A percentile compares a stretch with the other conserved stretches of the same genome.
Evolutionary conservation across 2,113 vertebrate genomes (phyloP).

Genomic region (Maylandia zebra): DNA sequence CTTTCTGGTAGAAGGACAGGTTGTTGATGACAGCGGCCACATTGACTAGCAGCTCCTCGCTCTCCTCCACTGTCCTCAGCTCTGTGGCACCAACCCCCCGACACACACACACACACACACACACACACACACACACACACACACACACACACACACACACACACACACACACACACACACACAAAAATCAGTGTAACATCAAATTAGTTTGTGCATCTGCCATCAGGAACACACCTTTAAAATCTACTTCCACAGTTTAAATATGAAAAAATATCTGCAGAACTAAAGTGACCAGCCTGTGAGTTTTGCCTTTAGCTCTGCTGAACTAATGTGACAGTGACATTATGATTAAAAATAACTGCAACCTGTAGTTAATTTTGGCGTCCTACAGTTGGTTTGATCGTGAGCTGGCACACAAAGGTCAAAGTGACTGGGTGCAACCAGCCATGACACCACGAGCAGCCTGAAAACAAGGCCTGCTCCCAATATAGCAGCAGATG

Average conservation of each 20-base stretch:
- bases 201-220: background rate
- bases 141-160: too few relatives aligned
- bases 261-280: background rate
- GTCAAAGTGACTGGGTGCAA: conserved; percentile 14
- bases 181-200: background rate
- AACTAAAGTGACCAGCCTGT: background rate
- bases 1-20: conserved; percentile 84
- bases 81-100: conserved; percentile 60
- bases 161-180: background rate
- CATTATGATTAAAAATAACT: background rate
- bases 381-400: background rate
- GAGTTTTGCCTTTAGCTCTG: background rate
- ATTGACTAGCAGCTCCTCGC: conserved; percentile 85
- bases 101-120: background rate
- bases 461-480: conserved; percentile 8
- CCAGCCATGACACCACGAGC: background rate
- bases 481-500: conserved; percentile 55
- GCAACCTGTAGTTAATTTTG: background rate
- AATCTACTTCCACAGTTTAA: background rate
- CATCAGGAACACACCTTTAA: background rate
- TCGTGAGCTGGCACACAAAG: conserved; percentile 1
- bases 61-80: conserved; percentile 74
- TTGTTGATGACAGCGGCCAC: conserved; percentile 84
- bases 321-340: background rate
- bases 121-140: background rate